Evolutionary conservation across 2,113 vertebrate genomes (phyloP), one percentile per base, ranked within the genome.

Genomic region (Nasalis larvatus): DNA sequence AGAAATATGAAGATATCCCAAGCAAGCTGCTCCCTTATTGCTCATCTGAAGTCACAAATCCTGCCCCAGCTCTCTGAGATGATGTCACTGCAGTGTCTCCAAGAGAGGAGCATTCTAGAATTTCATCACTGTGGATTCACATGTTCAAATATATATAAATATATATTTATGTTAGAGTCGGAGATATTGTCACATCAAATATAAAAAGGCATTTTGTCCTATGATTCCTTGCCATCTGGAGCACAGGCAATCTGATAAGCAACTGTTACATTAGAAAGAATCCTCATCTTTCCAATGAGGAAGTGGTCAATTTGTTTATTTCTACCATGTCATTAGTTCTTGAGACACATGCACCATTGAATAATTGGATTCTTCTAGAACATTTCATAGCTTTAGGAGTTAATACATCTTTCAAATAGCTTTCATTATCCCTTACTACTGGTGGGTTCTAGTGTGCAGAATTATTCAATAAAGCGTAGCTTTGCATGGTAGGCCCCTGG

Each of bases 401-500:
- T 95, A 94, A 95, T 98, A 86, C 27, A 86, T 95, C 95, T 96
- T 90, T 90, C 66, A 97, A 96, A 92, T 86, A 73, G 80, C 71
- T 88, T 95, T 83, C 58, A 78, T 97, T 71, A 92, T 86, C 80
- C 92, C 91, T 3, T 66, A 66, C 86, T 78, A 37, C 37, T 60
- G 17, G 73, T 94, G 82, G 49, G 32, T 86, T 94, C 76, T 82
- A 80, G 35, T 45, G 71, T 10, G 58, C 11, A 56, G 77, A 94
- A 97, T 96, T 96, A 97, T 92, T 98, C 49, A 85, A 40, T 92
- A 90, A 96, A 88, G 66, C 56, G 63, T 97, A 85, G 87, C 86
- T 94, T 91, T 94, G 74, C 40, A 10, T 16, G 77, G 40, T 73
- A 86, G 58, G 68, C 54, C 82, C 27, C 21, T 49, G 86, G 16